Evolutionary conservation across 2,888 invertebrate genomes (phyloP), one percentile per base, ranked within the genome.

Genomic region (Leptinotarsa peninsularis): DNA sequence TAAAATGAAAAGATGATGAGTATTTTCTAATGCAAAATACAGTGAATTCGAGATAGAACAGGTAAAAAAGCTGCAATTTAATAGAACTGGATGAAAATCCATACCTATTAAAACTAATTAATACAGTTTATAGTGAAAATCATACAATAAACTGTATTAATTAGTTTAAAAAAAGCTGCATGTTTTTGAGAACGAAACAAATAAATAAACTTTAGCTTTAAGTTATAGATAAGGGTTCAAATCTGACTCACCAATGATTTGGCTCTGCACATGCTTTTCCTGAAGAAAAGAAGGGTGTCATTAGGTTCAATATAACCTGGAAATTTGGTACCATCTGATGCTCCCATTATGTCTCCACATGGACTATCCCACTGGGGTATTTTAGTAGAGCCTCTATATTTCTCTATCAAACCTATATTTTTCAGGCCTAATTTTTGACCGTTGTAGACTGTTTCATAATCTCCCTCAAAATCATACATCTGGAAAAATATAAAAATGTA

Each of bases 261-360:
- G n/a, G 94, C 92, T 75, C 97, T 90, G 86, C 97, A 97, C 84
- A 97, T 90, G 85, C 96, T 96, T 86, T 95, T 95, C 77, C 96
- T 91, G 87, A 92, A 97, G 88, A 97, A 95, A 75, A 93, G 86
- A 0, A 96, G 86, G 0, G 91, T 90, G 17, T 95, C 94, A 76
- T 95, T 93, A 17, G 90, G 91, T 33, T 90, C 84, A 1, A 96
- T 90, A 70, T 92, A 92, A 17, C 95, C 93, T 23, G 90, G 91
- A 87, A 96, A 97, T 87, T 96, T 96, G 18, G 95, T 93, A 1
- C 96, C 97, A 85, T 97, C 97, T 0, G 96, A 96, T 0, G 95
- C 92, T 33, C 92, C 91, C 76, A 92, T 91, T 10, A 96, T 92
- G 82, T 93, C 93, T 66, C 94, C 94, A 85, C 96, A 97, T 74